Evolutionary conservation across 2,888 invertebrate species (phyloP), one percentile per base, ranked within the genome.

Genomic region (Chouioia cunea): DNA sequence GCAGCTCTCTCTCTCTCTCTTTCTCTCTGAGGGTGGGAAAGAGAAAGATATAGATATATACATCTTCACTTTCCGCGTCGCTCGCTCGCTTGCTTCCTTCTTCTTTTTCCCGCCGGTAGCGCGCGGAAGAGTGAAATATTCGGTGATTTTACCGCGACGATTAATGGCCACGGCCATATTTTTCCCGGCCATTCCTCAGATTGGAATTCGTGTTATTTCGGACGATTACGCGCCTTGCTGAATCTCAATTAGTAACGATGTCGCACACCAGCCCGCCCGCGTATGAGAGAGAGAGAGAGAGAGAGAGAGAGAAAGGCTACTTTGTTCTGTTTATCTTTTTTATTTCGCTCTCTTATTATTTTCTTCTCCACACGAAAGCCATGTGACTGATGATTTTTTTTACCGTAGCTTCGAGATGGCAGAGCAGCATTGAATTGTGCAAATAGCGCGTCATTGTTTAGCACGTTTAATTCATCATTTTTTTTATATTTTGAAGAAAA

Each of bases 131-230:
- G 79, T 83, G 80, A 83, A 81, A 83, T 83, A 83, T 84, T 81
- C 79, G 81, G 81, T 80, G 81, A 83, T 83, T 83, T 82, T 81
- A 80, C 79, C 79, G 78, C 78, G 79, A 78, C 78, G 79, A 83
- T 80, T 80, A 82, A 80, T 80, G 79, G 82, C 80, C 76, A 65
- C 53, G 54, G 72, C 77, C 78, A 79, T 78, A 79, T 80, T 79
- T 79, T 74, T 73, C 76, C 77, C 76, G 76, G 76, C 79, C 79
- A 80, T 81, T 79, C 80, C 78, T 80, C 78, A 77, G 81, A 83
- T 83, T 81, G 83, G 83, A 83, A 84, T 84, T 79, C 81, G 79
- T 82, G 83, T 82, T 83, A 83, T 82, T 83, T 81, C 81, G 78
- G 77, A 73, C 80, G 81, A 81, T 84, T 83, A 82, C 80, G 80